Conservation (phyloP, 1,140 invertebrate species). For the Drosophila obscura region DNA sequence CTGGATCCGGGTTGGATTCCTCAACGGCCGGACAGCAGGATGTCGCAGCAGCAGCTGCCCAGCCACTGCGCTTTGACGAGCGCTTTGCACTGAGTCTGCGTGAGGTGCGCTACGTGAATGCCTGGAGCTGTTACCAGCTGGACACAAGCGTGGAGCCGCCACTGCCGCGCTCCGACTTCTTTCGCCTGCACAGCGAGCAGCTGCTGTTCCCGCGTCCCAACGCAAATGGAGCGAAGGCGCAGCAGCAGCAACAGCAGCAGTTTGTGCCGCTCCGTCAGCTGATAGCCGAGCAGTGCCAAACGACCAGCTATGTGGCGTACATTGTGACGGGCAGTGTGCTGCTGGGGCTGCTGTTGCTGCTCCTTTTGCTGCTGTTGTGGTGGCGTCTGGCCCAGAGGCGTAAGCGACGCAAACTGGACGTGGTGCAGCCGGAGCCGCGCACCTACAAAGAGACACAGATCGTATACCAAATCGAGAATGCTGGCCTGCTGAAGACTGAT, state of each 20-base stretch:
- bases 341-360: conserved; percentile 76
- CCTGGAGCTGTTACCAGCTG: conserved; percentile 64
- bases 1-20: conserved; percentile 3
- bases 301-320: conserved; percentile 59
- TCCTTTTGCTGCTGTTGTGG: conserved; percentile 72
- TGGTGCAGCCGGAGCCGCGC: conserved; percentile 91
- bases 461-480: conserved; percentile 92
- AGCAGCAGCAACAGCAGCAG: not conserved
- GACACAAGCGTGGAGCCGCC: conserved; percentile 62
- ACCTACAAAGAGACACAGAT: conserved; percentile 93
- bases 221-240: not conserved
- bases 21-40: not conserved
- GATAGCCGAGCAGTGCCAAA: conserved; percentile 58
- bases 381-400: conserved; percentile 77
- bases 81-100: conserved; percentile 66
- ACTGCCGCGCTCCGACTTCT: conserved; percentile 63
- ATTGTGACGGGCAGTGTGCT: conserved; percentile 79
- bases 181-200: conserved; percentile 65
- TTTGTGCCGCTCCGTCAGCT: conserved; percentile 50
- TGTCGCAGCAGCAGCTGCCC: conserved; percentile 9
- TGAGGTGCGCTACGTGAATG: conserved; percentile 63
- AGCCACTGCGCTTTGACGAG: conserved; percentile 60
- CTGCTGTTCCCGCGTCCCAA: conserved; percentile 40
- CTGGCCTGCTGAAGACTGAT: conserved; percentile 91
- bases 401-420: conserved; percentile 85